These are phyloP conservation scores for Anguilla rostrata DNA, from an alignment of 2,113 vertebrate genomes.

Conservation along the genomic window DNA sequence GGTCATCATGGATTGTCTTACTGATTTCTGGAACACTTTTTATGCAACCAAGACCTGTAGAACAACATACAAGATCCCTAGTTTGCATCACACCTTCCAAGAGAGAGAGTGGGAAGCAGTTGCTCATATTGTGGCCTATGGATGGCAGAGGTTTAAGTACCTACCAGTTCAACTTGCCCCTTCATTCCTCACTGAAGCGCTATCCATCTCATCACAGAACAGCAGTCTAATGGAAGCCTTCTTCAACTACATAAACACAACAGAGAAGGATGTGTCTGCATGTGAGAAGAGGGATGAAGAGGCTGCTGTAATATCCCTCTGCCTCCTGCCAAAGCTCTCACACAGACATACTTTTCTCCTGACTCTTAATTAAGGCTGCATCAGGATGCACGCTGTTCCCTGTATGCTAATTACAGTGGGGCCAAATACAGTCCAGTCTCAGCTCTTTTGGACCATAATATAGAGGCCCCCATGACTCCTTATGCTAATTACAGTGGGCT, in stretches of 20 bases:
- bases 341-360: no score
- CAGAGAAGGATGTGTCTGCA: slow-evolving; percentile 35
- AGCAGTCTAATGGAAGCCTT: slow-evolving; percentile 30
- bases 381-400: no score
- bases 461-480: no score
- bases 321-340: no score
- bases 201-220: slow-evolving; percentile 17
- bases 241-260: slow-evolving; percentile 29
- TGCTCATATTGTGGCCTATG: slow-evolving; percentile 24
- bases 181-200: slow-evolving; percentile 33
- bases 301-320: no score
- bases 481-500: no score
- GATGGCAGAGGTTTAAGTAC: slow-evolving; percentile 26
- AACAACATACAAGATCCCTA: slow-evolving; percentile 35
- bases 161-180: slow-evolving; percentile 31
- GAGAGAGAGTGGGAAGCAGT: slow-evolving; percentile 32
- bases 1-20: slow-evolving; percentile 31
- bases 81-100: slow-evolving; percentile 29
- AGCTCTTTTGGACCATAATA: no score
- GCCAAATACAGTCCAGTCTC: no score
- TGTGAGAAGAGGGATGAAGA: no score
- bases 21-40: slow-evolving; percentile 32
- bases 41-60: slow-evolving; percentile 33
- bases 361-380: no score
- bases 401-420: no score